A percentile compares a stretch with the other conserved stretches of the same genome.
phyloP scores from a whole-genome alignment of 2,797 vertebrate species.

The Falco concolor region DNA sequence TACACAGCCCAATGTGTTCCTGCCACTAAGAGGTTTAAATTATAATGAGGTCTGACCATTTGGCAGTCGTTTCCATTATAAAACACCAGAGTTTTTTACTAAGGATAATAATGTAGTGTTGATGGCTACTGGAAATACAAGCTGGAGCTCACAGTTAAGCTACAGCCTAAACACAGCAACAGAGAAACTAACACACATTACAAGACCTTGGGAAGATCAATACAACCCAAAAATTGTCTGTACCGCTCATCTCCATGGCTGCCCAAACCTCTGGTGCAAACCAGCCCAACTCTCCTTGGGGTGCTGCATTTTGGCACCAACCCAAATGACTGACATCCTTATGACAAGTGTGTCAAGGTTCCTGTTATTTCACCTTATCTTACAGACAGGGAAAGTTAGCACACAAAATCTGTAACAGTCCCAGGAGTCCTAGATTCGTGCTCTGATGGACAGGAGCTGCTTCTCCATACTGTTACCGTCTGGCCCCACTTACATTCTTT shows the following conservation, averaged over 20 bases:
- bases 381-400: background rate
- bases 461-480: accelerated
- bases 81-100: background rate
- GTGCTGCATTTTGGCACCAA: background rate
- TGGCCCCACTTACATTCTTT: constrained; percentile 80
- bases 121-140: background rate
- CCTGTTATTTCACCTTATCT: background rate
- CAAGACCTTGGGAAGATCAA: background rate
- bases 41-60: background rate
- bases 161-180: background rate
- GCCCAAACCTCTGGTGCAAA: background rate
- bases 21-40: background rate
- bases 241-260: background rate
- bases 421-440: background rate
- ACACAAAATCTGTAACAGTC: background rate
- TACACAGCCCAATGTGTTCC: background rate
- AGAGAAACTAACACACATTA: background rate
- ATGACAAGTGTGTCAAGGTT: background rate
- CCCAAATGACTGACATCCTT: background rate
- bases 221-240: background rate
- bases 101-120: background rate
- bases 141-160: background rate
- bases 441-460: background rate
- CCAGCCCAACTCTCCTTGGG: background rate
- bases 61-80: background rate